phyloP scores from a whole-genome alignment of 2,888 invertebrate genomes.

The Invenusta paracnida region DNA sequence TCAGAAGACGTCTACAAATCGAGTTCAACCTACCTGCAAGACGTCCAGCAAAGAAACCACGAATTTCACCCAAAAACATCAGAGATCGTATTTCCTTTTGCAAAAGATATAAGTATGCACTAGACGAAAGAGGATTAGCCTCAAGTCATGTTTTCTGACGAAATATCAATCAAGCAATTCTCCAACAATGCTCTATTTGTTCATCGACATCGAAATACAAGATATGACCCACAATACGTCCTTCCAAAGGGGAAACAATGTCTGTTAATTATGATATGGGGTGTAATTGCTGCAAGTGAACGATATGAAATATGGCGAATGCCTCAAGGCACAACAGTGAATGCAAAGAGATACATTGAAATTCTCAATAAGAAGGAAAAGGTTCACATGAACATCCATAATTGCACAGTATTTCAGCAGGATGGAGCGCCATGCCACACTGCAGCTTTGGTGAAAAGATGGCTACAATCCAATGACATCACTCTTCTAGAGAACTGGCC shows the following conservation, averaged over 20 bases:
- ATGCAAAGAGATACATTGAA: constrained; percentile 25
- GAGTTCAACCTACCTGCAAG: constrained; percentile 18
- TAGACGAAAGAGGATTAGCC: constrained; percentile 22
- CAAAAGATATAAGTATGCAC: background rate
- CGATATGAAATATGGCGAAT: background rate
- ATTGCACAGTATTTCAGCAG: constrained; percentile 24
- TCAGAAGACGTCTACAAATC: constrained; percentile 1
- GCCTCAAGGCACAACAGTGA: constrained; percentile 27
- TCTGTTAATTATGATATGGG: constrained; percentile 30
- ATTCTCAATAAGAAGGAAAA: background rate
- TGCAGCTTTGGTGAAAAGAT: background rate
- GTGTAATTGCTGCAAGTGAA: constrained; percentile 14
- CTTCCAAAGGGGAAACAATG: constrained; percentile 28
- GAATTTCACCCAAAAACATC: constrained; percentile 25
- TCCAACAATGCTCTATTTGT: constrained; percentile 11
- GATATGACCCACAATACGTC: background rate
- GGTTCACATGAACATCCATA: background rate
- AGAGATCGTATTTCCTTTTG: constrained; percentile 21
- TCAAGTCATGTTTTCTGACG: constrained; percentile 30
- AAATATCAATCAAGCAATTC: constrained; percentile 22
- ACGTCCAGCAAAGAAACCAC: constrained; percentile 20
- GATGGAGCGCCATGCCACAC: constrained; percentile 30
- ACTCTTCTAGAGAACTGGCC: constrained; percentile 31
- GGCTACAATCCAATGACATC: constrained; percentile 15
- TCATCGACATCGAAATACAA: background rate